Conservation (phyloP, 2,797 vertebrate species). For the Squalus acanthias region DNA sequence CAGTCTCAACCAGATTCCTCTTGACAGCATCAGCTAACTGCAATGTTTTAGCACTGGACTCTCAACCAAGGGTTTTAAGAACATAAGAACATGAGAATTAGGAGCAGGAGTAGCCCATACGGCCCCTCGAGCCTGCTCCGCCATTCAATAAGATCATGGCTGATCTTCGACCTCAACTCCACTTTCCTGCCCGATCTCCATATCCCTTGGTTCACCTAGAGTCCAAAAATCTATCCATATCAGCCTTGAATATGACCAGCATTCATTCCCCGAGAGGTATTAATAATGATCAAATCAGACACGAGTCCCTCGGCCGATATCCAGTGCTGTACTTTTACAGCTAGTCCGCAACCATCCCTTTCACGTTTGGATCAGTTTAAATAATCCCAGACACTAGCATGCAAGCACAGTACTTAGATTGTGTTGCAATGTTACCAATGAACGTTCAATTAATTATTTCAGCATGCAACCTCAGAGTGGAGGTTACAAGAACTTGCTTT, state of each 20-base stretch:
- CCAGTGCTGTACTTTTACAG: not conserved
- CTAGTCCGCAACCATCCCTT: not conserved
- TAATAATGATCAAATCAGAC: not conserved
- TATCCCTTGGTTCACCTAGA: no score
- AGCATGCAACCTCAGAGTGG: not conserved
- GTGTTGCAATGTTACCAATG: not conserved
- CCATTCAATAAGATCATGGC: no score
- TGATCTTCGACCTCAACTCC: no score
- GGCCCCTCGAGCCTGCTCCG: no score
- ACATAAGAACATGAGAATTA: no score
- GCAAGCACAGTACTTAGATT: not conserved
- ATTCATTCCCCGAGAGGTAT: not conserved
- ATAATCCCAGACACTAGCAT: not conserved
- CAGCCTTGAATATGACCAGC: no score
- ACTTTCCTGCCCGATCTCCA: no score
- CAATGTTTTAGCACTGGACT: not conserved
- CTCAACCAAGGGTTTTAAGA: not conserved
- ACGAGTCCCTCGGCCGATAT: not conserved
- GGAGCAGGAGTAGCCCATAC: no score
- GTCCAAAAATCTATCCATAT: no score
- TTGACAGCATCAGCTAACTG: not conserved
- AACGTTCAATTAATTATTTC: constrained; percentile 12
- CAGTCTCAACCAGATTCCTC: not conserved
- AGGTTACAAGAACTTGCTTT: not conserved
- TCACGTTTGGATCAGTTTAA: not conserved